A percentile compares a stretch with the other conserved stretches of the same genome.
Evolutionary conservation across 2,888 invertebrate genomes (phyloP).

Genomic region (Microchrysa polita): DNA sequence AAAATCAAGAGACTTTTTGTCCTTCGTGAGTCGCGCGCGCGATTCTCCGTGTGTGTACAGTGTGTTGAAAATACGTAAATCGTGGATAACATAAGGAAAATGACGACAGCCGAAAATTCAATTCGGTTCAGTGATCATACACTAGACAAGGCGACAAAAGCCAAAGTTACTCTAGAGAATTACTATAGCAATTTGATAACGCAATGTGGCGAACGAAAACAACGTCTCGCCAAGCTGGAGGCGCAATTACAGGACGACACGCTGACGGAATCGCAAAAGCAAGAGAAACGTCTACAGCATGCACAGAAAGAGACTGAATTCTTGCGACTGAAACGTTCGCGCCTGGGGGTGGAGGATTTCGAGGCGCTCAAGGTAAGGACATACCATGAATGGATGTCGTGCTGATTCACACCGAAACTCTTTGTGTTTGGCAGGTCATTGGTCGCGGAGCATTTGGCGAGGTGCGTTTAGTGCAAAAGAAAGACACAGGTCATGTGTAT

Average conservation of each 20-base stretch:
- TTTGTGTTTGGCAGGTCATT: conserved; percentile 69
- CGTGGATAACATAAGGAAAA: conserved; percentile 56
- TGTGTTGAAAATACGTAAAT: conserved; percentile 9
- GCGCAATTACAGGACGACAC: conserved; percentile 96
- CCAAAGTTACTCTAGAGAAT: conserved; percentile 98
- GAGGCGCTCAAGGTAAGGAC: conserved; percentile 85
- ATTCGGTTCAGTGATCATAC: conserved; percentile 97
- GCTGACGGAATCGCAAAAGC: conserved; percentile 92
- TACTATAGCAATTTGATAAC: conserved; percentile 98
- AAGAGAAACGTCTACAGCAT: conserved; percentile 86
- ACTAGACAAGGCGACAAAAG: conserved; percentile 98
- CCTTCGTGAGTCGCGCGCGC: neutral
- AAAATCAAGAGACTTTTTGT: conserved; percentile 8
- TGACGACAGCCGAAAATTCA: conserved; percentile 83
- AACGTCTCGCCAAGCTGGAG: conserved; percentile 92
- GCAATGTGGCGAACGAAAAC: conserved; percentile 97
- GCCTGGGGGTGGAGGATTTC: conserved; percentile 97
- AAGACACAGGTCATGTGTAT: conserved; percentile 99
- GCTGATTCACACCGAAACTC: neutral
- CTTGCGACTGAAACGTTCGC: conserved; percentile 91
- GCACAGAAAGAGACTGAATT: conserved; percentile 99
- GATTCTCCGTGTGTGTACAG: conserved; percentile 27
- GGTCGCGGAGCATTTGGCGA: conserved; percentile 94
- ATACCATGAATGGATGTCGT: neutral
- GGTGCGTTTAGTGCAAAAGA: conserved; percentile 98